Evolutionary conservation across 2,797 vertebrate species (phyloP), one percentile per base, ranked within the genome.

Genomic region (Alosa sapidissima): DNA sequence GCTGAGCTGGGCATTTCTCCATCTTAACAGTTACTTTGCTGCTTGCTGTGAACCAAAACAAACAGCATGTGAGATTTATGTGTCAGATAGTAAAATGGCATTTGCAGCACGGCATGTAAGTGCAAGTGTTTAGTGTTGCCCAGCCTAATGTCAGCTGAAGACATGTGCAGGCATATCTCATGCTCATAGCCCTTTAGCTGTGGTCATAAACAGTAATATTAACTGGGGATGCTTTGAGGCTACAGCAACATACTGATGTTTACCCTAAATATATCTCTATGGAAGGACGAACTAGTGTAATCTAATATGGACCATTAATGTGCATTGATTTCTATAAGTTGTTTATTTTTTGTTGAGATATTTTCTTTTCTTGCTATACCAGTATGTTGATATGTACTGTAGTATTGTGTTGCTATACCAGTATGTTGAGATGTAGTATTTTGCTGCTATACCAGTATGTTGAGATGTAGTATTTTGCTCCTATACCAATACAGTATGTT

Each of bases 11-110:
- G 7, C 72, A 47, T 78, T 47, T 78, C 36, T 78, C 3, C 82
- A 81, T 86, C 81, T 45, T 84, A 86, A 72, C n/a, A 49, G 24
- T 51, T 87, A 16, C 36, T 28, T 78, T 78, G 28, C 49, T 54
- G 28, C 28, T 9, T 47, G 41, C 41, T 47, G 41, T 14, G 33
- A 72, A 6, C 28, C 28, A 41, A 72, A 72, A 36, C 65, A 72
- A 72, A 41, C 11, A 36, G 65, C 28, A 14, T 36, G 11, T 1
- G 65, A 72, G 65, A 72, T 72, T 72, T 41, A 72, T 36, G 65
- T 72, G 65, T 36, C 65, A 68, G 65, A 36, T 62, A 4, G 28
- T 72, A 72, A 72, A 72, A 72, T 36, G 65, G 65, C 65, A 72
- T 16, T 72, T 36, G 33, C 33, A 36, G 65, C 28, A 72, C 65